Conservation (phyloP, 2,113 vertebrate genomes). For the Gallinago media region DNA sequence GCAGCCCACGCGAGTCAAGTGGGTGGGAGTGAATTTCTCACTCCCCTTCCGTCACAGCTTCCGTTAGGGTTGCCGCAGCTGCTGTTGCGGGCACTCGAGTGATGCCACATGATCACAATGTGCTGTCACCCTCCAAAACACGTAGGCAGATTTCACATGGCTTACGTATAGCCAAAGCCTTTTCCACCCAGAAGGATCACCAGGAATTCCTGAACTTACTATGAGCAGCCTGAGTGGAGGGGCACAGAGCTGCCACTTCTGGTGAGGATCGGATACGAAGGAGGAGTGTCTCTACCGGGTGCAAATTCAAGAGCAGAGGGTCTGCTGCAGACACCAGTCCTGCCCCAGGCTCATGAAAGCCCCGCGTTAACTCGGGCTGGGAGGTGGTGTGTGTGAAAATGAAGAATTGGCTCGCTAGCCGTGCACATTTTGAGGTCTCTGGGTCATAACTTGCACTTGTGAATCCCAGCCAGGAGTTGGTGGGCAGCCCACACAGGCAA, state of each 20-base stretch:
- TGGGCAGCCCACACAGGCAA: not conserved
- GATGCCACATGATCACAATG: not conserved
- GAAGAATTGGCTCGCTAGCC: not conserved
- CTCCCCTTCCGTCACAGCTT: conserved; percentile 42
- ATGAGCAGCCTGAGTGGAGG: not conserved
- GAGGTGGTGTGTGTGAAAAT: not conserved
- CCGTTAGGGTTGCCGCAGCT: not conserved
- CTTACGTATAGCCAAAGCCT: not conserved
- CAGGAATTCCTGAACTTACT: conserved; percentile 1
- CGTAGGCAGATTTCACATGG: not conserved
- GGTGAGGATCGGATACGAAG: not conserved
- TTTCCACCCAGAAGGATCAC: not conserved
- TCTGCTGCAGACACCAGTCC: not conserved
- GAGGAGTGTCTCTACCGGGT: not conserved
- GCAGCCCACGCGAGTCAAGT: conserved; percentile 19
- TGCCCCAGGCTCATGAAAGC: not conserved
- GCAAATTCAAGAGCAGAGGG: not conserved
- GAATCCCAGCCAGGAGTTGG: not conserved
- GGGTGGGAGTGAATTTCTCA: conserved; percentile 53
- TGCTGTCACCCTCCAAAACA: not conserved
- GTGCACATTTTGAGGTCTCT: not conserved
- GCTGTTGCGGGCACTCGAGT: not conserved
- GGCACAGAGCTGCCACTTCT: not conserved
- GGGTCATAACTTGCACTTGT: not conserved
- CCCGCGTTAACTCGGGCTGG: accelerated